Evolutionary conservation across 1,140 invertebrate species (phyloP), one percentile per base, ranked within the genome.

Genomic region (Drosophila teissieri): DNA sequence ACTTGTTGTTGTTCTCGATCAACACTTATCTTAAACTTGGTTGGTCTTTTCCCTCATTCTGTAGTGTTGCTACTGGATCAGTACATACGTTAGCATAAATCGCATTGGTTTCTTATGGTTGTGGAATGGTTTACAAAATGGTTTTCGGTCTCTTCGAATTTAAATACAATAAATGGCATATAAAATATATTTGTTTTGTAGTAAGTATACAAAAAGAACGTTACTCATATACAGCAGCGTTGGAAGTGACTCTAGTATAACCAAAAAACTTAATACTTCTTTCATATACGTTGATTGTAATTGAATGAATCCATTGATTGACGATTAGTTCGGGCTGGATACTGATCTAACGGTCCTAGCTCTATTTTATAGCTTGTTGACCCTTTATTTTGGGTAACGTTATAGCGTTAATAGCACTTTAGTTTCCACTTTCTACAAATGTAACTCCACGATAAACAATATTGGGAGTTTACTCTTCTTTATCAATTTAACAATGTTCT

Each of bases 121-220:
- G 74, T 85, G 80, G 85, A 90, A 90, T 89, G 84, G 89, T 89
- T 83, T 89, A 90, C 84, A 83, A 84, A 88, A 73, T 76, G 75
- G 54, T 46, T 57, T 80, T 49, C 56, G 57, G 52, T 60, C 36
- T 62, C 70, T 48, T 73, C 19, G 63, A 86, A 88, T 89, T 89
- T 84, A 90, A 88, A 88, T 89, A 88, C 80, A 90, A 90, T 88
- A 88, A 88, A 88, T 88, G 83, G 83, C 83, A 89, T 88, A 89
- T 73, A 83, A 88, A 88, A 89, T 83, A 89, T 76, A 44, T 55
- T 51, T 56, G 24, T 75, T 57, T 73, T 73, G 57, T 65, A 69
- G 58, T 69, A 52, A 36, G 72, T 85, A 85, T 85, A 85, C 57
- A 80, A 80, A 84, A 80, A 78, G 68, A 85, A 78, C 63, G 60